These are phyloP conservation scores for Polylopha cassiicola DNA, from an alignment of 2,888 invertebrate species.

Conservation along the genomic window DNA sequence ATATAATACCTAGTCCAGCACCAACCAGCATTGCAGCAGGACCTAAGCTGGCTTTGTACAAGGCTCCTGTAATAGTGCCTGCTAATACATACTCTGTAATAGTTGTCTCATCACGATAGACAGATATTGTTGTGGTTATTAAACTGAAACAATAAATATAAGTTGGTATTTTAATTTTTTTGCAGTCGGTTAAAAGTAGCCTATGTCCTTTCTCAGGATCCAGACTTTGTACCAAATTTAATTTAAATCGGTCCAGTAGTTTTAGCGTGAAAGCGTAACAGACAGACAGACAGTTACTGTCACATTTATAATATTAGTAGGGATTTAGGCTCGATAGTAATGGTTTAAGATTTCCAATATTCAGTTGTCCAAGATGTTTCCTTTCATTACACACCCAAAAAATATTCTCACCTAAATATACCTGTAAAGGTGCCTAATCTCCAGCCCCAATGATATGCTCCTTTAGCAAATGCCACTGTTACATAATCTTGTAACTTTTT, in stretches of 20 bases:
- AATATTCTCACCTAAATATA: constrained; percentile 77
- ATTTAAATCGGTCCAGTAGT: too few relatives aligned
- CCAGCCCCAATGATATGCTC: constrained; percentile 84
- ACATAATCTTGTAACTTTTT: constrained; percentile 84
- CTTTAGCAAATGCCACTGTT: constrained; percentile 82
- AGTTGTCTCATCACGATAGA: constrained; percentile 82
- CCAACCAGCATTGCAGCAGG: constrained; percentile 82
- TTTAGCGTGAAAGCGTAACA: too few relatives aligned
- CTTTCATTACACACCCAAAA: neutral
- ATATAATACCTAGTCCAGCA: constrained; percentile 75
- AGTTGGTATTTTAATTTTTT: neutral
- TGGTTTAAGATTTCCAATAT: too few relatives aligned
- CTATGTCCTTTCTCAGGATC: too few relatives aligned
- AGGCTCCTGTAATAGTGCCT: constrained; percentile 80
- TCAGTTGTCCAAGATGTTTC: too few relatives aligned
- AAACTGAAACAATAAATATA: constrained; percentile 67
- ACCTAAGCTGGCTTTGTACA: constrained; percentile 83
- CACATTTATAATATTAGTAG: too few relatives aligned
- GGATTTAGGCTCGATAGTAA: too few relatives aligned
- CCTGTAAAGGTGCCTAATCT: constrained; percentile 81
- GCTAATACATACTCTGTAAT: constrained; percentile 81
- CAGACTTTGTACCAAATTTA: too few relatives aligned
- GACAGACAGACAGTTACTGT: too few relatives aligned
- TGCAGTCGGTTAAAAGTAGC: neutral
- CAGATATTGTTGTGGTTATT: constrained; percentile 79